Evolutionary conservation across 2,888 invertebrate species (phyloP).

Genomic region (Drosophila stalkeri): DNA sequence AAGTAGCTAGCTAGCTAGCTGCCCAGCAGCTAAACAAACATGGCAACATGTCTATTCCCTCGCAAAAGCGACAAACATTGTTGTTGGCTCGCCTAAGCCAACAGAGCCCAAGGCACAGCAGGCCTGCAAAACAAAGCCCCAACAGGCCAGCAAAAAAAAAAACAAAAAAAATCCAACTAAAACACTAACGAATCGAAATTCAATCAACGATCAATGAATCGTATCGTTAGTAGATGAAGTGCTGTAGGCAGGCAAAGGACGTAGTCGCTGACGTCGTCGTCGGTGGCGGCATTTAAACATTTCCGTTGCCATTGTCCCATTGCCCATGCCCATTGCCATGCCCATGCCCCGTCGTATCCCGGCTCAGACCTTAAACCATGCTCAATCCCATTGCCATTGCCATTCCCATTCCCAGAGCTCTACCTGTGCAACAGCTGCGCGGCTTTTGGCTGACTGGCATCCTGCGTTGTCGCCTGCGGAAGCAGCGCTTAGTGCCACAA

Average conservation of each 20-base stretch:
- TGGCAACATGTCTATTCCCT: slow-evolving; percentile 76
- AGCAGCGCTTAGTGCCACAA: slow-evolving; percentile 63
- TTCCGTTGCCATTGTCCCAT: slow-evolving; percentile 69
- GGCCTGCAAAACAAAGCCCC: slow-evolving; percentile 31
- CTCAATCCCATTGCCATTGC: neutral
- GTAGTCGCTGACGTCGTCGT: neutral
- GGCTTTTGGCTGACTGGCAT: slow-evolving; percentile 33
- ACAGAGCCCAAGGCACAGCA: slow-evolving; percentile 12
- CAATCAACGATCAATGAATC: slow-evolving; percentile 81
- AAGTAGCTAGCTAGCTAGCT: slow-evolving; percentile 62
- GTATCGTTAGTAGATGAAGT: slow-evolving; percentile 24
- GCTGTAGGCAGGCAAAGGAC: slow-evolving; percentile 1
- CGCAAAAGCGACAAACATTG: slow-evolving; percentile 47
- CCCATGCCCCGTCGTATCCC: neutral
- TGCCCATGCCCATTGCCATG: neutral
- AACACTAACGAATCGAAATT: slow-evolving; percentile 70
- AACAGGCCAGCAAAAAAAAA: slow-evolving; percentile 24
- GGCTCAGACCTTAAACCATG: neutral
- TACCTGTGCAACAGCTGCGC: slow-evolving; percentile 47
- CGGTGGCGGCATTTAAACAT: slow-evolving; percentile 77
- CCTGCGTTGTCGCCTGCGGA: slow-evolving; percentile 67
- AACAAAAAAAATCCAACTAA: slow-evolving; percentile 5
- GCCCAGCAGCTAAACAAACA: slow-evolving; percentile 68
- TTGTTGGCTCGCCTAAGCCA: slow-evolving; percentile 17
- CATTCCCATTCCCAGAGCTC: slow-evolving; percentile 42